Conservation (phyloP, 37 sponge, comb jelly and placozoan genomes). For the Tethya wilhelma region DNA sequence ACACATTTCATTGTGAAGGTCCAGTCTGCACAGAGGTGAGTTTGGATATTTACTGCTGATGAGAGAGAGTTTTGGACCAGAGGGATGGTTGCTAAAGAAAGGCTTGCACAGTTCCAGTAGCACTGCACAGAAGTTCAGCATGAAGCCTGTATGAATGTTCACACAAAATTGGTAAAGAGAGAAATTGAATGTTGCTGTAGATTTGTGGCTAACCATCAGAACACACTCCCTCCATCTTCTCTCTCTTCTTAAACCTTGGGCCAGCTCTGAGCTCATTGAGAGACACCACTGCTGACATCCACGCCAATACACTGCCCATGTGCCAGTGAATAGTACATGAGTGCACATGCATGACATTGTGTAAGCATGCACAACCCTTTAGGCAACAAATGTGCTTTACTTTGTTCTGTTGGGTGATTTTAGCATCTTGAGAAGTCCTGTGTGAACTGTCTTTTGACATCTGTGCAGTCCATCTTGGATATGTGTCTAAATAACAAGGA, state of each 20-base stretch:
- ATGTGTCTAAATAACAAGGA: slow-evolving; percentile 7
- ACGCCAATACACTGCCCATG: slow-evolving; percentile 58
- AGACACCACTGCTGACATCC: slow-evolving; percentile 78
- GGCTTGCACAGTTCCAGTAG: slow-evolving; percentile 79
- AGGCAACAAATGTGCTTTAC: not conserved
- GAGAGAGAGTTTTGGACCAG: slow-evolving; percentile 63
- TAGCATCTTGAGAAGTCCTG: slow-evolving; percentile 52
- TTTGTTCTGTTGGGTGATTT: slow-evolving; percentile 43
- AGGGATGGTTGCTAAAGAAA: slow-evolving; percentile 55
- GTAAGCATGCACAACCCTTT: not conserved
- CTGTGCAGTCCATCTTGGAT: slow-evolving; percentile 60
- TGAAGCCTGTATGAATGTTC: slow-evolving; percentile 40
- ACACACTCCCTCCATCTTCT: slow-evolving; percentile 9
- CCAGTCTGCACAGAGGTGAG: slow-evolving; percentile 65
- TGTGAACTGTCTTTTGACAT: slow-evolving; percentile 27
- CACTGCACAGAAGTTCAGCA: slow-evolving; percentile 86
- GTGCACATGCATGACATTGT: not conserved
- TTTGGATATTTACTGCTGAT: slow-evolving; percentile 58
- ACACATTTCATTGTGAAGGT: slow-evolving; percentile 70
- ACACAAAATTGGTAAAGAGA: not conserved
- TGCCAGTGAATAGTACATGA: not conserved
- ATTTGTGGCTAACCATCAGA: slow-evolving; percentile 58
- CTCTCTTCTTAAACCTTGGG: slow-evolving; percentile 42
- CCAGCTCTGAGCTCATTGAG: slow-evolving; percentile 71
- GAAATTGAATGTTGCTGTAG: not conserved